Evolutionary conservation across 2,888 invertebrate species (phyloP).

Genomic region (Sminthurides aquaticus): DNA sequence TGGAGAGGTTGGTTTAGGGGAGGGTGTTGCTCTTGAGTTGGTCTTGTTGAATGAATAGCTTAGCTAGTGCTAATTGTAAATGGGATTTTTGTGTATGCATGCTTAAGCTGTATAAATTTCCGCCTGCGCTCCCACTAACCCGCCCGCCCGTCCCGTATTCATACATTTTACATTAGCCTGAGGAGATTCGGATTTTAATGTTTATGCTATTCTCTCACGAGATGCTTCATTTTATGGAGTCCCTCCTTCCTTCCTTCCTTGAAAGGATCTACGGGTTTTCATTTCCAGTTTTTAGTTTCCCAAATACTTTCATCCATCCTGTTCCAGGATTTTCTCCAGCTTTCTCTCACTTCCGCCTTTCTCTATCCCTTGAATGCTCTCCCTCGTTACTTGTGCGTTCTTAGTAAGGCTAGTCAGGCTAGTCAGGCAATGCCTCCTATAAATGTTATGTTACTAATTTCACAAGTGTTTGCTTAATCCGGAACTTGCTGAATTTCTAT

Average conservation of each 20-base stretch:
- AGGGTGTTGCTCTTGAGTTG: background rate
- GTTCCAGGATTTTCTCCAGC: no score
- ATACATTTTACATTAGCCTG: background rate
- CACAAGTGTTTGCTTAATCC: no score
- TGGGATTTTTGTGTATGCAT: conserved; percentile 4
- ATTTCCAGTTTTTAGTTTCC: background rate
- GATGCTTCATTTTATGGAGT: no score
- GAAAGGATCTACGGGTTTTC: background rate
- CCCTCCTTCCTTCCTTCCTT: background rate
- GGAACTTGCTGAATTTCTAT: no score
- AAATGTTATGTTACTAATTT: no score
- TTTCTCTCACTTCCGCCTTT: no score
- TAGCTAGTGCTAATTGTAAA: conserved; percentile 8
- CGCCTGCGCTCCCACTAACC: background rate
- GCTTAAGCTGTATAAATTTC: conserved; percentile 3
- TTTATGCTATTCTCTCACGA: background rate
- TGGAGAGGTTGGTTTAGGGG: background rate
- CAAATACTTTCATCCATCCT: no score
- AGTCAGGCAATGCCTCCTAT: no score
- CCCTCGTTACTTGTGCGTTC: no score
- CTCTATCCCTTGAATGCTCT: no score
- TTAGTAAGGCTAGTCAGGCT: no score
- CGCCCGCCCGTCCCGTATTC: background rate
- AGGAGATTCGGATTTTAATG: background rate
- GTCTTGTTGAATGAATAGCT: no score